Conservation (phyloP, 2,888 invertebrate genomes). For the Leptopilina myrica region DNA sequence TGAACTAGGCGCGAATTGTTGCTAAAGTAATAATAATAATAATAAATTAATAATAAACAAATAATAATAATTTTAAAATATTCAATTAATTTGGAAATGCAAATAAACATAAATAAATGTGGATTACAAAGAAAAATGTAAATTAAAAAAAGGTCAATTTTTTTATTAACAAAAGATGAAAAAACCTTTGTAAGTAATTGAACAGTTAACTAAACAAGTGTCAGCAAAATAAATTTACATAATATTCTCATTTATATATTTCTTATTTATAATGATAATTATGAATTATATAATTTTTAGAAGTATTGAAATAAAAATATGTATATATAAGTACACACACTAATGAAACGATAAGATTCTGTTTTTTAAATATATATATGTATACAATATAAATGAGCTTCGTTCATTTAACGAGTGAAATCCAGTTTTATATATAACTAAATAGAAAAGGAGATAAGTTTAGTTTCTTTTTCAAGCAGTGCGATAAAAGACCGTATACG, state of each 20-base stretch:
- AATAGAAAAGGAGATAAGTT: conserved; percentile 22
- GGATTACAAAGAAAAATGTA: too few relatives aligned
- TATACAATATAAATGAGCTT: not conserved
- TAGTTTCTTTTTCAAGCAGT: not conserved
- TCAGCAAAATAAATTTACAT: not conserved
- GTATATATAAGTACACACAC: not conserved
- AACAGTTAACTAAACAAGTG: too few relatives aligned
- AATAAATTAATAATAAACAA: too few relatives aligned
- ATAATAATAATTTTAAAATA: too few relatives aligned
- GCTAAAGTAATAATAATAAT: too few relatives aligned
- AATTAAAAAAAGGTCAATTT: too few relatives aligned
- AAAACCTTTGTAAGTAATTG: too few relatives aligned
- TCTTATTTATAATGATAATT: conserved; percentile 5
- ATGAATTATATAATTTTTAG: not conserved
- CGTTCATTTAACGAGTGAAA: conserved; percentile 31
- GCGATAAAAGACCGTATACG: conserved; percentile 6
- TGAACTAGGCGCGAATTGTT: too few relatives aligned
- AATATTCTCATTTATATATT: not conserved
- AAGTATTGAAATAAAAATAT: not conserved
- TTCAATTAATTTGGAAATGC: too few relatives aligned
- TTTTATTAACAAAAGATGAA: too few relatives aligned
- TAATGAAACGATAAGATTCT: conserved; percentile 8
- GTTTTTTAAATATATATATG: not conserved
- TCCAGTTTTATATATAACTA: conserved; percentile 15
- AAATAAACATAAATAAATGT: too few relatives aligned